These are phyloP conservation scores for Tamias sibiricus DNA, from an alignment of 2,113 vertebrate genomes.

Conservation along the genomic window DNA sequence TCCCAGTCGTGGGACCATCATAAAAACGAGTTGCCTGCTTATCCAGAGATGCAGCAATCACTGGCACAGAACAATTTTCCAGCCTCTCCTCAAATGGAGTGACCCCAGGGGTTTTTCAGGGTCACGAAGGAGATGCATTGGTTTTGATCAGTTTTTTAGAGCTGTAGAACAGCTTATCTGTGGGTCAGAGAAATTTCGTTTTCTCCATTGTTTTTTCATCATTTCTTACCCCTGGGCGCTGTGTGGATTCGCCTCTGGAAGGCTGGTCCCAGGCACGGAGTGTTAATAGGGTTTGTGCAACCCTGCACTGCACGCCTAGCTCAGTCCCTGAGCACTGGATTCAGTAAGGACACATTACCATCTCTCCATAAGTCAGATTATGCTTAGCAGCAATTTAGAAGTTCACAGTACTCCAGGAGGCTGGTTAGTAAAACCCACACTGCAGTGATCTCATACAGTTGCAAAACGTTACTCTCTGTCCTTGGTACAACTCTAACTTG, in stretches of 20 bases:
- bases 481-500: not conserved
- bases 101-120: constrained; percentile 78
- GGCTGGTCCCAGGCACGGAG: not conserved
- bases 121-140: constrained; percentile 81
- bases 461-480: not conserved
- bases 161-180: constrained; percentile 81
- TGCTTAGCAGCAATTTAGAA: not conserved
- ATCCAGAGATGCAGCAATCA: constrained; percentile 80
- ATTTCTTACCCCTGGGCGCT: not conserved
- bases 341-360: not conserved
- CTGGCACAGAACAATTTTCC: constrained; percentile 72
- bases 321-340: not conserved
- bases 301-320: fast-evolving
- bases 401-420: not conserved
- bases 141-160: constrained; percentile 86
- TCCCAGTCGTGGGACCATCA: constrained; percentile 49
- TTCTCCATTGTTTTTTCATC: constrained; percentile 61
- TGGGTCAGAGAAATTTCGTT: constrained; percentile 75
- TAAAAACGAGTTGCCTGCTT: constrained; percentile 76
- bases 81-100: constrained; percentile 79
- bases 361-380: not conserved
- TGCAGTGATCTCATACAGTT: not conserved
- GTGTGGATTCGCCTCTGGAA: constrained; percentile 20
- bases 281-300: not conserved
- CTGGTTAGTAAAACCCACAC: not conserved